Percentiles rank a stretch among this genome's conserved stretches.
Conservation (phyloP, 2,888 invertebrate species). For the Amiota communis region DNA sequence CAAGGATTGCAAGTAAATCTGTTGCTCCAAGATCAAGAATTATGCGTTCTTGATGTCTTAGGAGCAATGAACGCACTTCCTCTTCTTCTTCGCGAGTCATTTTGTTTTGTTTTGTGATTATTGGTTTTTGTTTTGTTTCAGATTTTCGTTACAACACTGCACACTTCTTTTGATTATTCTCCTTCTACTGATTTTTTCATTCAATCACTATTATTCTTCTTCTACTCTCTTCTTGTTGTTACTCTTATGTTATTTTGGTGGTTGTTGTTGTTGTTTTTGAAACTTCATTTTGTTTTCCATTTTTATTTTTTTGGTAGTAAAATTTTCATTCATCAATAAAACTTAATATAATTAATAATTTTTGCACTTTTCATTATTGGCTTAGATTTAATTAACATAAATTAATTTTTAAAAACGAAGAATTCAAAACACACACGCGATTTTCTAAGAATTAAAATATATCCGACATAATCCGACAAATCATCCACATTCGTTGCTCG, state of each 20-base stretch:
- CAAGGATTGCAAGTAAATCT: constrained; percentile 78
- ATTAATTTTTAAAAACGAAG: background rate
- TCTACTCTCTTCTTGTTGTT: constrained; percentile 44
- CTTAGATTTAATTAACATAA: background rate
- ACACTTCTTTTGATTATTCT: constrained; percentile 29
- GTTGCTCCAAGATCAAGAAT: constrained; percentile 78
- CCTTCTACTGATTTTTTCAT: background rate
- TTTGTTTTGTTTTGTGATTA: constrained; percentile 36
- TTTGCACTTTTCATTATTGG: constrained; percentile 1
- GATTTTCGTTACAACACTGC: constrained; percentile 1
- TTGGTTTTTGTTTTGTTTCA: constrained; percentile 6
- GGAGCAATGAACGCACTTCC: constrained; percentile 77
- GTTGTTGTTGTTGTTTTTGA: constrained; percentile 36
- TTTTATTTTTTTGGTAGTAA: background rate
- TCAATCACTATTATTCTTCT: background rate
- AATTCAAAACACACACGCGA: background rate
- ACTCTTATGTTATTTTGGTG: constrained; percentile 30
- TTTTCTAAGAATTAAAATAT: background rate
- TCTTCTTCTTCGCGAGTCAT: constrained; percentile 72
- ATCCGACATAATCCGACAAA: background rate
- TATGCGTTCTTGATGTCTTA: constrained; percentile 78
- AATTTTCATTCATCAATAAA: background rate
- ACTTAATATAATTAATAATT: too few relatives aligned
- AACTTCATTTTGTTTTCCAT: constrained; percentile 16
- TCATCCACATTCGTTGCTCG: too few relatives aligned